Conservation (phyloP, 1,140 invertebrate genomes). For the Semibalanus balanoides region DNA sequence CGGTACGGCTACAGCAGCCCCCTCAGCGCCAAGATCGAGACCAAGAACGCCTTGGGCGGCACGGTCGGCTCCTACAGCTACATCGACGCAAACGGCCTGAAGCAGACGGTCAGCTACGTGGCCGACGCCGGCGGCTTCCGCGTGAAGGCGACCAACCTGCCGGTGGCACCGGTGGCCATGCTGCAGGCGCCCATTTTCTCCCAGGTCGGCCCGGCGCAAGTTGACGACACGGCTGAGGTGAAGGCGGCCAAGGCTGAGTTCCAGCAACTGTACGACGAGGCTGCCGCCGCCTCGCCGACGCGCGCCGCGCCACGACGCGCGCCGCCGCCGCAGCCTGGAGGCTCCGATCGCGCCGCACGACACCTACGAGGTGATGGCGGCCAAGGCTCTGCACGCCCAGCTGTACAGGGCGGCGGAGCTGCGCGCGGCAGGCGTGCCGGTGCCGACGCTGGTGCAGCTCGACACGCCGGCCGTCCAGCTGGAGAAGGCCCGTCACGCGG, state of each 20-base stretch:
- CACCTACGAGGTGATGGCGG: constrained; percentile 13
- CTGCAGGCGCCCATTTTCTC: background rate
- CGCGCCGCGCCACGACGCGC: background rate
- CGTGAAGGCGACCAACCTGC: constrained; percentile 22
- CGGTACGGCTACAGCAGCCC: constrained; percentile 19
- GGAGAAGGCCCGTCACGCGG: constrained; percentile 14
- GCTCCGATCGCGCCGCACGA: background rate
- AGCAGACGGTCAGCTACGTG: constrained; percentile 36
- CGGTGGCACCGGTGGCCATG: constrained; percentile 10
- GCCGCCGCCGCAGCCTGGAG: constrained; percentile 14
- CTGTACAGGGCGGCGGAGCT: background rate
- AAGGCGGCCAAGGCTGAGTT: constrained; percentile 10
- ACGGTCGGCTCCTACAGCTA: constrained; percentile 33
- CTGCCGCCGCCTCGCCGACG: constrained; percentile 6
- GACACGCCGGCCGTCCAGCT: constrained; percentile 15
- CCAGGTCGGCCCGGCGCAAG: constrained; percentile 8
- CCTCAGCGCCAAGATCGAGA: constrained; percentile 17
- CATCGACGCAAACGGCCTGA: constrained; percentile 21
- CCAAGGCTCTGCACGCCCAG: constrained; percentile 15
- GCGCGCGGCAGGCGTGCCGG: background rate
- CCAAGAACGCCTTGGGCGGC: constrained; percentile 13
- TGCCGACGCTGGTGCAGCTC: constrained; percentile 12
- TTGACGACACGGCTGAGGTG: constrained; percentile 13
- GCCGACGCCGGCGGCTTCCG: constrained; percentile 25
- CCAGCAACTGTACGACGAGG: background rate